Base-by-base conservation (phyloP, 2,797 vertebrate genomes). In the Xiphorhynchus erythropygius region DNA sequence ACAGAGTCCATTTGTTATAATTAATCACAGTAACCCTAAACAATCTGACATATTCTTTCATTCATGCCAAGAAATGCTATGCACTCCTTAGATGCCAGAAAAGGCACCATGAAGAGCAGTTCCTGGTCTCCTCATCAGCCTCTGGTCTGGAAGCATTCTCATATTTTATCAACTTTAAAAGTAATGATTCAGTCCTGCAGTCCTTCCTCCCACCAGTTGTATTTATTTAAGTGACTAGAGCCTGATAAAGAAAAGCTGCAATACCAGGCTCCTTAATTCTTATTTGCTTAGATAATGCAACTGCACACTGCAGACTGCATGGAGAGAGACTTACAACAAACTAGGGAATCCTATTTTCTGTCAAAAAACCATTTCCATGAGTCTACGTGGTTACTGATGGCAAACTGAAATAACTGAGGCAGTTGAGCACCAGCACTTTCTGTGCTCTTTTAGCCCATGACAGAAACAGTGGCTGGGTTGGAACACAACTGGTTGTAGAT, bases 21-120 rank as follows among this genome's bases (percentile, higher is more conserved):
- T 95, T 81, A 87, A 93, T 84, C 93, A 81, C 79, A 94, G 74
- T 82, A 92, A 30, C 42, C 27, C 68, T 68, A 84, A 96, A 94
- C 63, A 85, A 57, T 84, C 67, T 80, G 84, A 92, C 70, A 84
- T 68, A 75, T 35, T 74, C 44, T 85, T 94, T 84, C 82, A 77
- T 75, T 91, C 73, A 84, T 30, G 44, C 46, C 71, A 94, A 78
- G 62, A 89, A 93, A 75, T 21, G 42, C 44, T 68, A 27, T 18
- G n/a, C 49, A 91, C 44, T 64, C 39, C 56, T 90, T 53, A 82
- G 55, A 78, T 74, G 37, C 47, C 77, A 88, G 59, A 76, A 56
- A 79, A 96, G 56, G 32, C 59, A 94, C 37, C 25, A 57, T 13
- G 30, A 82, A 73, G 30, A 70, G 13, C 35, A 90, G 59, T 32